These are phyloP conservation scores for Mixornis gularis DNA, from an alignment of 2,113 vertebrate genomes.

Conservation along the genomic window DNA sequence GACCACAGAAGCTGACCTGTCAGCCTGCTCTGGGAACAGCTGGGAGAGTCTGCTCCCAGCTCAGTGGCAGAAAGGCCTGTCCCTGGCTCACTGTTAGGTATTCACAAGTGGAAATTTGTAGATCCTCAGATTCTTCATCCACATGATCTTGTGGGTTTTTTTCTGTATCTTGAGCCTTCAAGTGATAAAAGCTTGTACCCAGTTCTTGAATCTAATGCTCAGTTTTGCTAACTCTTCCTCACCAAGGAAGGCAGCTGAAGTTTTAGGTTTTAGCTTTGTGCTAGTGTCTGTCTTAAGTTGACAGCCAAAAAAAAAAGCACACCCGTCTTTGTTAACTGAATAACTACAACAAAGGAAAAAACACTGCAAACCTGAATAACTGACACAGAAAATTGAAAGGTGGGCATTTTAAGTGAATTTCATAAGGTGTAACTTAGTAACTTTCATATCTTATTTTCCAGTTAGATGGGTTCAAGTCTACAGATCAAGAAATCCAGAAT, in stretches of 20 bases:
- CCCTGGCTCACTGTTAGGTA: background rate
- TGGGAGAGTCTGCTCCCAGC: background rate
- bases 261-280: background rate
- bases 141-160: background rate
- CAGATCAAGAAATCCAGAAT: background rate
- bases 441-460: constrained; percentile 23
- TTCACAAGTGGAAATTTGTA: background rate
- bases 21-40: background rate
- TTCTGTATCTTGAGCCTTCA: background rate
- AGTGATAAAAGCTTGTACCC: background rate
- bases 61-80: background rate
- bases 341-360: background rate
- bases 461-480: background rate
- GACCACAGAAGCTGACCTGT: background rate
- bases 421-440: background rate
- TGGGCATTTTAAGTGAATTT: background rate
- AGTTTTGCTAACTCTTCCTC: background rate
- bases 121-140: background rate
- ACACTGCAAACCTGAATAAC: background rate
- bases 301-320: background rate
- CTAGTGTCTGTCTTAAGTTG: background rate
- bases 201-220: background rate
- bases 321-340: background rate
- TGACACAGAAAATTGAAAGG: background rate
- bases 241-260: background rate